phyloP scores from a whole-genome alignment of 2,113 vertebrate species.

The Oryzias melastigma region DNA sequence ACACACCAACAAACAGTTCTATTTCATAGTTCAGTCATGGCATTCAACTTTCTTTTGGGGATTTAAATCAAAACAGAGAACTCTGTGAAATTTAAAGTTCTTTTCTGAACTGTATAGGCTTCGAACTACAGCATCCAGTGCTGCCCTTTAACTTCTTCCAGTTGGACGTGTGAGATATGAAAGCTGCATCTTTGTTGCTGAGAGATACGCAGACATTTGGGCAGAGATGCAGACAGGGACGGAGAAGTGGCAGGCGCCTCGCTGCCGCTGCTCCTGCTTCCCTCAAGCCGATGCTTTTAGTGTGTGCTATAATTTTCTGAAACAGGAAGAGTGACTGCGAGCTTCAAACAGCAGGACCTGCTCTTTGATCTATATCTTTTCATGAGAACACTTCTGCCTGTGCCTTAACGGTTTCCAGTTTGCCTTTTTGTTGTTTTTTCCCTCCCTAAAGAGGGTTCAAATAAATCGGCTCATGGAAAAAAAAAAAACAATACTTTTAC shows the following conservation, averaged over 20 bases:
- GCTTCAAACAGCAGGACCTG: conserved; percentile 56
- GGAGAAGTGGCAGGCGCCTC: conserved; percentile 25
- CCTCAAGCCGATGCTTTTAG: conserved; percentile 52
- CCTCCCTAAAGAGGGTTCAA: conserved; percentile 25
- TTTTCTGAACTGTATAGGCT: conserved; percentile 39
- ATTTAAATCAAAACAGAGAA: conserved; percentile 41
- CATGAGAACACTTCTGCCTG: conserved; percentile 37
- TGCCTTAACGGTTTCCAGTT: conserved; percentile 33
- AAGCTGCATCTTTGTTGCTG: conserved; percentile 40
- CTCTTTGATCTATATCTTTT: conserved; percentile 51
- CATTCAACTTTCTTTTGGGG: conserved; percentile 43
- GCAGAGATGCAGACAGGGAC: conserved; percentile 28
- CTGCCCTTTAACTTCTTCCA: conserved; percentile 24
- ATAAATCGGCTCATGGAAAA: conserved; percentile 3
- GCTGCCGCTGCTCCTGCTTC: conserved; percentile 23
- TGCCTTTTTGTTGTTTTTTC: conserved; percentile 7
- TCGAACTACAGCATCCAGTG: conserved; percentile 30
- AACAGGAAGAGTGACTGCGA: conserved; percentile 56
- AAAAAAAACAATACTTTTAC: conserved; percentile 2
- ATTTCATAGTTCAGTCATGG: conserved; percentile 36
- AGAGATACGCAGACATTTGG: conserved; percentile 36
- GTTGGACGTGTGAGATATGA: conserved; percentile 31
- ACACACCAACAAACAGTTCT: conserved; percentile 36
- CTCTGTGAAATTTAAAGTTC: conserved; percentile 39
- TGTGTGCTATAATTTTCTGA: conserved; percentile 57